phyloP scores from a whole-genome alignment of 2,797 vertebrate genomes.

The Alectoris magna region DNA sequence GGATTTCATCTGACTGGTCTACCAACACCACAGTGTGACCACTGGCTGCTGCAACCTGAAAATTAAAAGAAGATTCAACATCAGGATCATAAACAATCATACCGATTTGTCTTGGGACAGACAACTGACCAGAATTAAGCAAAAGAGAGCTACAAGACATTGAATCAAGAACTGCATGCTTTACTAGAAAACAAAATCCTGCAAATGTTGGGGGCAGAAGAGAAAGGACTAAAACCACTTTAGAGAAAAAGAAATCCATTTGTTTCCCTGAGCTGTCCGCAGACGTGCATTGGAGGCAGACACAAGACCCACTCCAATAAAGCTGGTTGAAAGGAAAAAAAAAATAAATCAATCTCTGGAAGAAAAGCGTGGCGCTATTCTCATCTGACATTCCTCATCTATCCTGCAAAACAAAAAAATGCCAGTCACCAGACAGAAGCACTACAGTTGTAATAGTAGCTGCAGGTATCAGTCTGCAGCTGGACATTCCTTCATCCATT shows the following conservation, averaged over 20 bases:
- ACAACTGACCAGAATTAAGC: neutral
- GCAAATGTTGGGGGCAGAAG: rapidly evolving
- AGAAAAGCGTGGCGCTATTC: neutral
- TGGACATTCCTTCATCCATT: neutral
- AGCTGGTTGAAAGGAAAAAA: neutral
- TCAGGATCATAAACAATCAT: neutral
- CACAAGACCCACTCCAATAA: neutral
- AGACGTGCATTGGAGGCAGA: neutral
- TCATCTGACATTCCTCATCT: neutral
- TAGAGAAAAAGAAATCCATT: neutral
- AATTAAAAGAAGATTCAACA: neutral
- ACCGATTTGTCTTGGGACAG: neutral
- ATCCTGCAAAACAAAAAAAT: neutral
- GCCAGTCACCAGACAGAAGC: neutral
- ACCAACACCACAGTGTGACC: constrained; percentile 94
- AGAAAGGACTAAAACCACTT: neutral
- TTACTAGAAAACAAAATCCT: neutral
- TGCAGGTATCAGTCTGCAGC: neutral
- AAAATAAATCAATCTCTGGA: neutral
- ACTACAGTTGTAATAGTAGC: neutral
- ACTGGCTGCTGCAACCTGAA: constrained; percentile 90
- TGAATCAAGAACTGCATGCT: neutral
- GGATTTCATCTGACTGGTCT: constrained; percentile 90
- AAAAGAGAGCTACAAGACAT: neutral
- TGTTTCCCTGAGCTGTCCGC: neutral